phyloP scores from a whole-genome alignment of 2,797 vertebrate species.

The Columba guinea region DNA sequence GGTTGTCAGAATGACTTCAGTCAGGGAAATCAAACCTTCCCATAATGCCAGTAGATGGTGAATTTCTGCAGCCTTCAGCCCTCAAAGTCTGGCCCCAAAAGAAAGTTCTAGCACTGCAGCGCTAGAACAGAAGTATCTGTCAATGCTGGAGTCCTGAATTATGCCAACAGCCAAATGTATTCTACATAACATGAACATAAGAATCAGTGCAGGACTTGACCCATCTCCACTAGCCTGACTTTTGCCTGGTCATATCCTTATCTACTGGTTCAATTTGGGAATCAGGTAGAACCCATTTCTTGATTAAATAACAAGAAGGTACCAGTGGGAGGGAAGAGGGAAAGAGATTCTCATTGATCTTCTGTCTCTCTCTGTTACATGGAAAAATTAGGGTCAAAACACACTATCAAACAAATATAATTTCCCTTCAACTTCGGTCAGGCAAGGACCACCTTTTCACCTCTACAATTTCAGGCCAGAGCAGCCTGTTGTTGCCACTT shows the following conservation, averaged over 20 bases:
- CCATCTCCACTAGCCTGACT: neutral
- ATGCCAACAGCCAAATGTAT: neutral
- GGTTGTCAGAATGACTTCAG: neutral
- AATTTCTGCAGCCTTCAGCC: neutral
- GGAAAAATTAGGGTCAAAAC: neutral
- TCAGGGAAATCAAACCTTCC: neutral
- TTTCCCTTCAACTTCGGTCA: neutral
- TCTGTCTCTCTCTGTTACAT: neutral
- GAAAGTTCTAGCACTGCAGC: neutral
- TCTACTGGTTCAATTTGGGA: neutral
- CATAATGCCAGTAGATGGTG: neutral
- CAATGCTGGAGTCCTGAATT: neutral
- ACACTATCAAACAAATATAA: neutral
- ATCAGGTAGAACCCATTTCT: neutral
- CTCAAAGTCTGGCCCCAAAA: neutral
- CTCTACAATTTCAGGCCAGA: neutral
- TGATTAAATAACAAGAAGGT: neutral
- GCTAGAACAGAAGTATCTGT: neutral
- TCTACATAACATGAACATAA: fast-evolving
- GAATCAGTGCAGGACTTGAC: neutral
- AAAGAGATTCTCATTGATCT: neutral
- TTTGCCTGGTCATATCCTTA: neutral
- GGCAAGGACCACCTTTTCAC: neutral
- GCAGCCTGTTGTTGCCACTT: neutral
- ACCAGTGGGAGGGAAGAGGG: neutral